Base-by-base conservation (phyloP, 2,888 invertebrate species). In the Macrophya alboannulata region DNA sequence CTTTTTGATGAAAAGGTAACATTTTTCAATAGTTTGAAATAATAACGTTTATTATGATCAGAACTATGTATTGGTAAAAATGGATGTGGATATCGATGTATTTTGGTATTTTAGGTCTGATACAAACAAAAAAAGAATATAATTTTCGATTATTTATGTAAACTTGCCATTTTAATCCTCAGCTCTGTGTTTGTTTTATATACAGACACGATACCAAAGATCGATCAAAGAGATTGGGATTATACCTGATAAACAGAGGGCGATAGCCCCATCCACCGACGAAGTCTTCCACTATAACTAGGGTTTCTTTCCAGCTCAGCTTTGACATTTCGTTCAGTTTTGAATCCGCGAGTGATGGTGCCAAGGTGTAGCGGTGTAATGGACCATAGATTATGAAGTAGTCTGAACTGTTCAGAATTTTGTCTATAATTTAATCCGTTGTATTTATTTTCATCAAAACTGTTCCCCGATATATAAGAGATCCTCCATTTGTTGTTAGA, bases 331-430 rank as follows among this genome's bases (percentile, higher is more conserved):
- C 97, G 94, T 88, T 97, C 96, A 0, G 98, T 98, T 94, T 98
- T 98, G 92, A 98, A 98, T 59, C 96, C 95, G 83, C 98, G 92
- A 98, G 98, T 62, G 96, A 95, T 83, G 98, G 95, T 25, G 95
- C 94, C 92, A 96, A 96, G 31, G 95, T 89, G 68, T 59, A 88
- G 89, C 48, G 88, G 84, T 37, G 86, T 86, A 76, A 86, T 86
- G 10, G 86, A 85, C 55, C 86, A 88, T 77, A 89, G 85, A 72
- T 87, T 89, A 85, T 89, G 89, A 31, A 89, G 85, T 79, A 89
- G 86, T 87, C 86, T 90, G 45, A 84, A 21, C 86, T 91, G 90
- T 86, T 91, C 88, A 31, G 87, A 86, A 10, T 88, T 81, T 31
- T 87, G 87, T 15, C 88, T 85, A 65, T 86, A 87, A 12, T 88